Conservation (phyloP, 2,888 invertebrate genomes). For the Coenonympha arcania region DNA sequence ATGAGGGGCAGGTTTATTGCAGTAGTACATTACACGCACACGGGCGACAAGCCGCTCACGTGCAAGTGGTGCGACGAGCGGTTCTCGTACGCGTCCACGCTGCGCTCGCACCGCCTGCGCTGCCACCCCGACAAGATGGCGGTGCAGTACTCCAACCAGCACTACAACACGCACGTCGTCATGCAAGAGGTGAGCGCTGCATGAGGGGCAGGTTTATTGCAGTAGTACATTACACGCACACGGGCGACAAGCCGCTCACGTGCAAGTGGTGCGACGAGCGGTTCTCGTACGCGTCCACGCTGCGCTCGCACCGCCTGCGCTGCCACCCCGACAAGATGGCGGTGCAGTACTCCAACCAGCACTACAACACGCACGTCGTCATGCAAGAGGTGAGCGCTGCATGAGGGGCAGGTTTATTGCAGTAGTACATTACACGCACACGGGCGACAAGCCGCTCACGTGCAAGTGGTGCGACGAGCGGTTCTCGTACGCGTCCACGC, state of each 20-base stretch:
- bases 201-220: too few relatives aligned
- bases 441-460: slow-evolving; percentile 70
- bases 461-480: slow-evolving; percentile 74
- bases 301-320: slow-evolving; percentile 72
- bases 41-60: slow-evolving; percentile 70
- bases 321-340: slow-evolving; percentile 70
- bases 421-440: slow-evolving; percentile 73
- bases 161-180: slow-evolving; percentile 26
- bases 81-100: slow-evolving; percentile 72
- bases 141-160: slow-evolving; percentile 35
- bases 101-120: slow-evolving; percentile 72
- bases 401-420: too few relatives aligned
- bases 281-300: slow-evolving; percentile 72
- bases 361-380: slow-evolving; percentile 26
- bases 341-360: slow-evolving; percentile 35
- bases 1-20: too few relatives aligned
- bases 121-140: slow-evolving; percentile 70
- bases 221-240: slow-evolving; percentile 73
- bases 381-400: slow-evolving; percentile 37
- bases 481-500: slow-evolving; percentile 72
- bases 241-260: slow-evolving; percentile 70
- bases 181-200: slow-evolving; percentile 37
- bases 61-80: slow-evolving; percentile 74
- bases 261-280: slow-evolving; percentile 74
- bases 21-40: slow-evolving; percentile 73